Base-by-base conservation (phyloP, 2,888 invertebrate genomes). In the Tenthredo amoena region DNA sequence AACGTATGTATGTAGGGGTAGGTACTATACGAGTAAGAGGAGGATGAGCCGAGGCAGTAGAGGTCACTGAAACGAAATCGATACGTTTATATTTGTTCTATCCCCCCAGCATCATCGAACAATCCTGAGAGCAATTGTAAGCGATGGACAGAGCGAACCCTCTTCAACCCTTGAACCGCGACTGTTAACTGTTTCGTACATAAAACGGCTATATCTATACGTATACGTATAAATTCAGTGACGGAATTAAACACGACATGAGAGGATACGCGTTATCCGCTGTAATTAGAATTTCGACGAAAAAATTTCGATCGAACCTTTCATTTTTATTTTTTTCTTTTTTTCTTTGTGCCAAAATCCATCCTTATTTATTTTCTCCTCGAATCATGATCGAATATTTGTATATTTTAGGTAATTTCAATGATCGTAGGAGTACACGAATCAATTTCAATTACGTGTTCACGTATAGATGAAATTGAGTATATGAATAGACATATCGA, bases 31-130 rank as follows among this genome's bases (percentile, higher is more conserved):
- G 55, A 47, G 15, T 47, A 47, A 47, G 47, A 47, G 47, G 7
- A n/a, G 55, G n/a, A n/a, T n/a, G 55, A 55, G 55, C n/a, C 7
- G 55, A n/a, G 55, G 55, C n/a, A 55, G 55, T 55, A 55, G 62
- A 68, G 83, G 83, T 83, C 83, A 68, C 83, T 47, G 68, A 34
- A 83, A 83, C 47, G 68, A 26, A 83, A 83, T 83, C 83, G 83
- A 83, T 83, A 83, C 83, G 68, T 83, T 83, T 83, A 83, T 83
- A 50, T 83, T 83, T 71, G 83, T 71, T 83, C 83, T 47, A 26
- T 83, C 62, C 58, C 81, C 62, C 37, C 83, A 83, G 68, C 68
- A 83, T 68, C 71, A 83, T 83, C 83, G 50, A 68, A 71, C 83
- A 71, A 83, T 83, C 83, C 83, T 68, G 83, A 83, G 83, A 68